Evolutionary conservation across 2,797 vertebrate genomes (phyloP).

Genomic region (Enteromius thamalakanensis): DNA sequence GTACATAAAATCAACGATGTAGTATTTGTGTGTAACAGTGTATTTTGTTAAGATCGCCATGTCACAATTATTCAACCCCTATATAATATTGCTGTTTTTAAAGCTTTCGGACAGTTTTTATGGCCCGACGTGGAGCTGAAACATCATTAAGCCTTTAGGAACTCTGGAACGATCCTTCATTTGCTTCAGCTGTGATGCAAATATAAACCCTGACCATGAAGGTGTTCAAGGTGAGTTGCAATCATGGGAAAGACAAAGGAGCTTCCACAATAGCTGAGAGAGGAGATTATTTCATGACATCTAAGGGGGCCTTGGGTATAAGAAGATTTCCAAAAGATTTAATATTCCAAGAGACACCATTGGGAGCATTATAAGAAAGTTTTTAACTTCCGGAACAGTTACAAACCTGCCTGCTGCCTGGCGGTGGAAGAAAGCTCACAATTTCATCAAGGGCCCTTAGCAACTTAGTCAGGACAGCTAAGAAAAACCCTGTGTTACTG

Average conservation of each 20-base stretch:
- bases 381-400: not conserved
- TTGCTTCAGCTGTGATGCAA: slow-evolving; percentile 2
- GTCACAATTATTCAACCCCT: slow-evolving; percentile 17
- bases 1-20: not conserved
- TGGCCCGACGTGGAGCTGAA: not conserved
- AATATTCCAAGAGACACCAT: not conserved
- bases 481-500: slow-evolving; percentile 10
- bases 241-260: slow-evolving; percentile 17
- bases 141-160: not conserved
- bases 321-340: slow-evolving; percentile 8
- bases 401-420: not conserved
- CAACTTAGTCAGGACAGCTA: slow-evolving; percentile 14
- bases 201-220: not conserved
- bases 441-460: slow-evolving; percentile 5
- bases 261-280: slow-evolving; percentile 21
- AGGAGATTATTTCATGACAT: slow-evolving; percentile 1
- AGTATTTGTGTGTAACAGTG: not conserved
- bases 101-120: slow-evolving; percentile 21
- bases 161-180: not conserved
- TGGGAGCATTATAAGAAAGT: slow-evolving; percentile 4
- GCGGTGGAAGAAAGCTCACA: not conserved
- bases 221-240: not conserved
- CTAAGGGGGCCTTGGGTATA: slow-evolving; percentile 1
- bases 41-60: slow-evolving; percentile 11
- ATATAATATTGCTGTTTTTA: not conserved